Base-by-base conservation (phyloP, 1,140 invertebrate species). In the Procambarus clarkii region DNA sequence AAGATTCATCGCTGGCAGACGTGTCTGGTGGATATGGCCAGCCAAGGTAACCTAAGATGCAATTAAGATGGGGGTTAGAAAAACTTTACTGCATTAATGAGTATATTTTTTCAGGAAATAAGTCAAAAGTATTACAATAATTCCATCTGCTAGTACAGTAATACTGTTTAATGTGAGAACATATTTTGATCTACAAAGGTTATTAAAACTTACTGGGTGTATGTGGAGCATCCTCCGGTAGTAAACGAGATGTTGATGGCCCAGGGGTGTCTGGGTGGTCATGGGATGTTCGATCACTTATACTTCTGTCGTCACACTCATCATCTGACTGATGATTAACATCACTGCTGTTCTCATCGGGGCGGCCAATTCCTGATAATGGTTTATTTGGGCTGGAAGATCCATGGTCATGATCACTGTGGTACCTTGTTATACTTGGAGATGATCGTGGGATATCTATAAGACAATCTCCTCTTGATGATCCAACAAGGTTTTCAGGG, bases 301-400 rank as follows among this genome's bases (percentile, higher is more conserved):
- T 46, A 46, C 45, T 83, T 48, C 54, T 86, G 21, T 84, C 82
- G 21, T 86, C 86, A 64, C 69, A 64, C 15, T 92, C 91, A 45
- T 92, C 91, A 46, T 92, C 91, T 21, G 82, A 82, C 46, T 64
- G 82, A 58, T 92, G 87, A 46, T 90, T 90, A 4, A 76, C 82
- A 71, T 92, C 91, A 46, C 91, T 92, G 77, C 91, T 92, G 64
- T 84, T 92, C 18, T 92, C 91, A 50, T 92, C 91, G 1, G 21
- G 80, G 4, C 91, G 45, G 15, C 71, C 76, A 21, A 78, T 48
- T 15, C 46, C 15, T 45, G 69, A 15, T 3, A 88, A 13, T 3
- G 74, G 34, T 58, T 92, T 92, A 46, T 24, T 86, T 3, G 84
- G 90, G 48, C 78, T 86, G 11, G 71, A 45, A 18, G 90, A 86